Evolutionary conservation across 2,888 invertebrate species (phyloP), one percentile per base, ranked within the genome.

Genomic region (Mesoligia furuncula): DNA sequence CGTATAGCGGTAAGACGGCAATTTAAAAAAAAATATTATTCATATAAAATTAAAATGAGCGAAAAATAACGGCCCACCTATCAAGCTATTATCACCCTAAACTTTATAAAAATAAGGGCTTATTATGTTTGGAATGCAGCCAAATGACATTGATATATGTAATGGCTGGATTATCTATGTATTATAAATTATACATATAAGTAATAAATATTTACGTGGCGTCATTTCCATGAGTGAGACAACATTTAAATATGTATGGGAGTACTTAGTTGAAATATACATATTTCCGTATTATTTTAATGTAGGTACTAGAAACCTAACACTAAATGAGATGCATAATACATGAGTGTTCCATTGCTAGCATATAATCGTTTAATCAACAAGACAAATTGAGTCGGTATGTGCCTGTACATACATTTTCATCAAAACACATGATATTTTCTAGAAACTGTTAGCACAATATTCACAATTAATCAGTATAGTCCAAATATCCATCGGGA

Each of bases 131-230:
- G 83, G 83, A 85, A 65, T 67, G 68, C 54, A 66, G 83, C 83
- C 88, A 88, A 87, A 79, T 83, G 80, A 85, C 83, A 83, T 77
- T 75, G 81, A 71, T 73, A 68, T 59, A 57, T 75, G 39, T 71
- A 73, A 80, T 80, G 65, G 42, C 51, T 75, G 71, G 77, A 85
- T 81, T 75, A 86, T 78, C 74, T 70, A 36, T 42, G 13, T 61
- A 54, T 42, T 64, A 45, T 69, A 69, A 72, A 75, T 70, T 62
- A 75, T 31, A 69, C 54, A 51, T 83, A 15, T 13, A 64, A 15
- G 54, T 83, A 36, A 75, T 73, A 69, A 73, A 78, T 83, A 83
- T 73, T 71, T 78, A 78, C 20, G 15, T 36, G 17, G 17, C 59
- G 7, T 67, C 15, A 62, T 67, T 84, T 59, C 69, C 73, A 80